Evolutionary conservation across 2,797 vertebrate species (phyloP), one percentile per base, ranked within the genome.

Genomic region (Muscicapa comitata): DNA sequence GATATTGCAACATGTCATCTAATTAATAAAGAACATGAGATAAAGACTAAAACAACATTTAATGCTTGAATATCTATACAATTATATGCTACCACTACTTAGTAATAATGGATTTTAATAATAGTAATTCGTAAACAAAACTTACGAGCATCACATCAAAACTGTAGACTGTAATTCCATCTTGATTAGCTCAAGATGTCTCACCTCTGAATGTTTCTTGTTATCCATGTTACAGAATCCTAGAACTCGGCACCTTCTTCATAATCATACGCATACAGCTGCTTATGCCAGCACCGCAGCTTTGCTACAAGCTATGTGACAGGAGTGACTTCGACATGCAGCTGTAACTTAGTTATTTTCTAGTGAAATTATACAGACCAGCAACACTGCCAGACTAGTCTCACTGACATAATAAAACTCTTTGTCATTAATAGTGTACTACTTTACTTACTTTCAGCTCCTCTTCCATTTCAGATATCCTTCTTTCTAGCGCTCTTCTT

Each of bases 401-500:
- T 66, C 37, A 40, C 50, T 20, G 21, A 63, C 42, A 45, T 0
- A 51, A 19, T 21, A 48, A 81, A 29, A 31, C 5, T 9, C 45
- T 63, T 66, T 10, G 10, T 59, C 73, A 93, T 28, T 73, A 51
- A 67, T 1, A 17, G 4, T 37, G 25, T 33, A 47, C 50, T 57
- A 63, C 35, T 90, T 81, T 50, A 97, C 98, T 98, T 98, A 99
- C 99, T 99, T 99, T 99, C 90, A 99, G 99, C 97, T 99, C 99
- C 97, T 99, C 99, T 98, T 99, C 99, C 99, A 99, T 99, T 98
- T 99, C 99, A 99, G 99, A 99, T 98, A 99, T 99, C 98, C 99
- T 99, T 99, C 99, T 99, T 99, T 99, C 99, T 98, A 99, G 98
- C 84, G 99, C 99, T 98, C 99, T 99, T 99, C 98, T 99, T 99